phyloP scores from a whole-genome alignment of 2,888 invertebrate genomes.

The Melanostoma scalare region DNA sequence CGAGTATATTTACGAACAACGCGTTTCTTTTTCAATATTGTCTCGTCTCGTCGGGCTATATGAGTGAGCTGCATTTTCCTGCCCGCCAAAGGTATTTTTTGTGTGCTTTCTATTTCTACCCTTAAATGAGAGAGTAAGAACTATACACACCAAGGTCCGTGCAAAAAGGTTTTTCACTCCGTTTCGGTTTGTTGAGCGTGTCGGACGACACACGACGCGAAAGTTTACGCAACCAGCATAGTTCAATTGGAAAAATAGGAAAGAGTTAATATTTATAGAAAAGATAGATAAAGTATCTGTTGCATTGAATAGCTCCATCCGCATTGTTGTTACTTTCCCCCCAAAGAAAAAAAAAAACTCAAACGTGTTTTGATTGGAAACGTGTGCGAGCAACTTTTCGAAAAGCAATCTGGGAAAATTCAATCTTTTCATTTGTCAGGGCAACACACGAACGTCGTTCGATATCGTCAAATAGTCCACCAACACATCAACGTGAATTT shows the following conservation, averaged over 20 bases:
- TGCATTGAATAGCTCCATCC: constrained; percentile 17
- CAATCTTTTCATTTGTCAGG: neutral
- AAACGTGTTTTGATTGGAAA: neutral
- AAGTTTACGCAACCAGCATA: constrained; percentile 57
- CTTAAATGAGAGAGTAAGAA: constrained; percentile 14
- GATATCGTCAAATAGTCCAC: constrained; percentile 6
- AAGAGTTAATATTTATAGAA: constrained; percentile 9
- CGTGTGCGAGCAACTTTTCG: neutral
- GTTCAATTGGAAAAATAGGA: constrained; percentile 12
- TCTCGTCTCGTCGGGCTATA: constrained; percentile 37
- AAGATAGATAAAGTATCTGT: constrained; percentile 49
- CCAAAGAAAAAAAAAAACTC: neutral
- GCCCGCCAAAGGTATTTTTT: neutral
- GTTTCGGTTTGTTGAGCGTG: constrained; percentile 77
- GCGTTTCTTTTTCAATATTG: constrained; percentile 21
- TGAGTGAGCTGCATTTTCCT: constrained; percentile 32
- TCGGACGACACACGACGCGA: constrained; percentile 74
- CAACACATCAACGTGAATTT: constrained; percentile 25
- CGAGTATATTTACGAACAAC: neutral
- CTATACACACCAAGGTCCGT: constrained; percentile 35
- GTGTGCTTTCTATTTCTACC: constrained; percentile 11
- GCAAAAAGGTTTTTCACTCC: constrained; percentile 76
- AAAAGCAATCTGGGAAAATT: neutral
- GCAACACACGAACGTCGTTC: constrained; percentile 9
- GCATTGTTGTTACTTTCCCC: neutral